Evolutionary conservation across 2,888 invertebrate genomes (phyloP).

Genomic region (Phlogophora meticulosa): DNA sequence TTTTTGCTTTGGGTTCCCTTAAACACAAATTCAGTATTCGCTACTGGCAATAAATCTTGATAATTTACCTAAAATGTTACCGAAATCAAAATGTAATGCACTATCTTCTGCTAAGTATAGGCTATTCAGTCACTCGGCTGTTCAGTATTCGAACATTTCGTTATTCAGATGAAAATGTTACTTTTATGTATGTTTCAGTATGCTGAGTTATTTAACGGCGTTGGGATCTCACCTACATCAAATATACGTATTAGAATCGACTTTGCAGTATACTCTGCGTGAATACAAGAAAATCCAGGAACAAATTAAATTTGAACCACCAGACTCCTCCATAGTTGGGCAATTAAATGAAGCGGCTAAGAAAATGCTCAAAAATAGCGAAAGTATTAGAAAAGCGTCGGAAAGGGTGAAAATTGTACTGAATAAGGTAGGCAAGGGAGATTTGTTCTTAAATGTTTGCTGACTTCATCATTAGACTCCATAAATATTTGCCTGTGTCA

Average conservation of each 20-base stretch:
- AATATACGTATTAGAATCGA: slow-evolving; percentile 90
- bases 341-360: slow-evolving; percentile 73
- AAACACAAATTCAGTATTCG: too few relatives aligned
- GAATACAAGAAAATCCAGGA: slow-evolving; percentile 79
- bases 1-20: too few relatives aligned
- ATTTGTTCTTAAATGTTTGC: neutral
- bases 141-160: neutral
- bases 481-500: neutral
- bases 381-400: slow-evolving; percentile 77
- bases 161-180: neutral
- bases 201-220: slow-evolving; percentile 89
- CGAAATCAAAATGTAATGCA: neutral
- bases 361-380: slow-evolving; percentile 76
- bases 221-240: slow-evolving; percentile 91
- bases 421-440: slow-evolving; percentile 73
- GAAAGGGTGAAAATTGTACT: slow-evolving; percentile 77
- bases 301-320: slow-evolving; percentile 81
- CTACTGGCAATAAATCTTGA: too few relatives aligned
- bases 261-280: slow-evolving; percentile 89
- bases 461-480: neutral
- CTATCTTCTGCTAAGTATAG: neutral
- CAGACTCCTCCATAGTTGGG: slow-evolving; percentile 75
- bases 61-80: neutral
- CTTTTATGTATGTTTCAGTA: slow-evolving; percentile 89
- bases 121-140: neutral